phyloP scores from a whole-genome alignment of 2,113 vertebrate species.

The Azemiops feae region DNA sequence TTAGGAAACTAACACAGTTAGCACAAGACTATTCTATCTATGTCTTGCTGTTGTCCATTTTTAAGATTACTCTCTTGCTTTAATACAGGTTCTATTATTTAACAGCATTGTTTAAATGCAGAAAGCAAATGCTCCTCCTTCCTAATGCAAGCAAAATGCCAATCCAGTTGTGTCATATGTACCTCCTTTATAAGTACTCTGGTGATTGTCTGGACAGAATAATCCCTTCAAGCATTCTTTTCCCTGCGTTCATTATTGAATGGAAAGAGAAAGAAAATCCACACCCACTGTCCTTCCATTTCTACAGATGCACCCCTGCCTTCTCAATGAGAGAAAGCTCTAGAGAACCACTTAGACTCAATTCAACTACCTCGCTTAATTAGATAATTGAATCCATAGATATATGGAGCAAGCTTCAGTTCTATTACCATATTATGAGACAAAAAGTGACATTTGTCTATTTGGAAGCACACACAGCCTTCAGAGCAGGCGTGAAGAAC shows the following conservation, averaged over 20 bases:
- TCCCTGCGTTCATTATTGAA: background rate
- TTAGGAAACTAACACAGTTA: background rate
- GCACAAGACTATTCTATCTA: background rate
- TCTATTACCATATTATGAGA: background rate
- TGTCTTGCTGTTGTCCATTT: background rate
- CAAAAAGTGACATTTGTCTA: background rate
- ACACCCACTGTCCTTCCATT: too few species aligned
- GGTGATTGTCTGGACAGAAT: background rate
- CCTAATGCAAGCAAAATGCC: background rate
- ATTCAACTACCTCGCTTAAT: background rate
- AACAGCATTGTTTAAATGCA: background rate
- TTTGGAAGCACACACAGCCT: background rate
- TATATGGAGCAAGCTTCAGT: background rate
- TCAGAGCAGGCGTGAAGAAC: background rate
- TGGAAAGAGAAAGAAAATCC: background rate
- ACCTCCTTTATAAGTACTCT: background rate
- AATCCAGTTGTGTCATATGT: background rate
- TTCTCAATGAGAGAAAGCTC: background rate
- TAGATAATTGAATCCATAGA: background rate
- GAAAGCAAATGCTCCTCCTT: background rate
- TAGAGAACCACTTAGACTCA: background rate
- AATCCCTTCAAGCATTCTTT: background rate
- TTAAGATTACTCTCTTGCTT: conserved; percentile 32
- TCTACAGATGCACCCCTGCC: background rate
- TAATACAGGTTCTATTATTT: background rate